Evolutionary conservation across 2,113 vertebrate genomes (phyloP).

Genomic region (Marmota monax): DNA sequence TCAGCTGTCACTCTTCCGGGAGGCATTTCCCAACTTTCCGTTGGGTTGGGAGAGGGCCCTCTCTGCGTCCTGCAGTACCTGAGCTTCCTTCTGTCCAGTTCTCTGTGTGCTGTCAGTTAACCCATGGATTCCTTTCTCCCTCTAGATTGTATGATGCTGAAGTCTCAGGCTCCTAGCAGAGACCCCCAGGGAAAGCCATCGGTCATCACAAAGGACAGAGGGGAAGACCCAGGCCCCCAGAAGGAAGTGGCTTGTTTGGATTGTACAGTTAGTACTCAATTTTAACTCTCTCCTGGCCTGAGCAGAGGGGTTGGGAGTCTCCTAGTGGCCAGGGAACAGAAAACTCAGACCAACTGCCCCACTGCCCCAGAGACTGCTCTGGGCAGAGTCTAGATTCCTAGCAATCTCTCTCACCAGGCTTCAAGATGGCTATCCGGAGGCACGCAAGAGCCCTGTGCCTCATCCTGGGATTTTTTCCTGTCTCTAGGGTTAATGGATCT

Average conservation of each 20-base stretch:
- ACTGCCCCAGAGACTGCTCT: neutral
- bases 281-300: neutral
- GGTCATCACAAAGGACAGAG: neutral
- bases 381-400: neutral
- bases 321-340: neutral
- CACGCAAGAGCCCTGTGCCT: neutral
- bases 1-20: rapidly evolving
- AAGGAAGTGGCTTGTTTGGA: neutral
- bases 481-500: neutral
- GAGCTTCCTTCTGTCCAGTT: neutral
- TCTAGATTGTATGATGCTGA: neutral
- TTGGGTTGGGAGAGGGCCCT: rapidly evolving
- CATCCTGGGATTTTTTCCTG: neutral
- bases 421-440: neutral
- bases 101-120: rapidly evolving
- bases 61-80: rapidly evolving
- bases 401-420: neutral
- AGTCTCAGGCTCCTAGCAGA: neutral
- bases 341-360: neutral
- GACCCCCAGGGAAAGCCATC: neutral
- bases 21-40: rapidly evolving
- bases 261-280: neutral
- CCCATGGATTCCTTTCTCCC: neutral
- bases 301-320: neutral
- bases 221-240: neutral